Evolutionary conservation across 2,888 invertebrate species (phyloP).

Genomic region (Stegana nigrithorax): DNA sequence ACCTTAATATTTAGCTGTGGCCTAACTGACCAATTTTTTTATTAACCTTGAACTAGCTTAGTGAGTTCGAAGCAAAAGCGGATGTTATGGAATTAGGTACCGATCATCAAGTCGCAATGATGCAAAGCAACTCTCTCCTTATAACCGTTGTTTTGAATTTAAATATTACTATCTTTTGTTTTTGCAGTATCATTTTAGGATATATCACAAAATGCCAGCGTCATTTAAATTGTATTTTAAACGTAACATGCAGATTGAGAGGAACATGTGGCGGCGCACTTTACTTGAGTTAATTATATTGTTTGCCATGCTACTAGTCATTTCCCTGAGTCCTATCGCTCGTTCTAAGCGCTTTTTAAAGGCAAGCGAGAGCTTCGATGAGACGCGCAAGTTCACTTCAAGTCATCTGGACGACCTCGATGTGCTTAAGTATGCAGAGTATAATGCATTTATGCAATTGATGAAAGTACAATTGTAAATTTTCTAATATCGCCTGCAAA

Average conservation of each 20-base stretch:
- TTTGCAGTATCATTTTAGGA: too few relatives aligned
- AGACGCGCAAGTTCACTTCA: constrained; percentile 22
- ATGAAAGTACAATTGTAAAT: background rate
- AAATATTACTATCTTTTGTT: too few relatives aligned
- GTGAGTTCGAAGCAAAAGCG: too few relatives aligned
- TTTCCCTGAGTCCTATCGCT: constrained; percentile 38
- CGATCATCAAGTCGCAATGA: too few relatives aligned
- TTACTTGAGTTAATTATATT: constrained; percentile 44
- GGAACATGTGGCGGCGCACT: constrained; percentile 36
- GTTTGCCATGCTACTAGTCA: constrained; percentile 36
- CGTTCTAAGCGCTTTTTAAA: constrained; percentile 32
- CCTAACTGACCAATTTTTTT: too few relatives aligned
- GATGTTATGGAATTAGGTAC: too few relatives aligned
- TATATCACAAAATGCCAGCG: constrained; percentile 47
- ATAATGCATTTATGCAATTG: background rate
- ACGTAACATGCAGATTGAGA: constrained; percentile 45
- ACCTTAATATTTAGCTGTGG: too few relatives aligned
- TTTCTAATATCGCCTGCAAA: constrained; percentile 1
- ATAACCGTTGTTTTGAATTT: too few relatives aligned
- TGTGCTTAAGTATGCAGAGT: constrained; percentile 39
- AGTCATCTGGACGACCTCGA: constrained; percentile 37
- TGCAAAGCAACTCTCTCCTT: too few relatives aligned
- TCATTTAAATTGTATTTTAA: constrained; percentile 37
- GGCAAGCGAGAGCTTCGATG: constrained; percentile 24
- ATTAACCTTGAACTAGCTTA: too few relatives aligned